Evolutionary conservation across 1,140 invertebrate genomes (phyloP).

Genomic region (Argopecten irradians): DNA sequence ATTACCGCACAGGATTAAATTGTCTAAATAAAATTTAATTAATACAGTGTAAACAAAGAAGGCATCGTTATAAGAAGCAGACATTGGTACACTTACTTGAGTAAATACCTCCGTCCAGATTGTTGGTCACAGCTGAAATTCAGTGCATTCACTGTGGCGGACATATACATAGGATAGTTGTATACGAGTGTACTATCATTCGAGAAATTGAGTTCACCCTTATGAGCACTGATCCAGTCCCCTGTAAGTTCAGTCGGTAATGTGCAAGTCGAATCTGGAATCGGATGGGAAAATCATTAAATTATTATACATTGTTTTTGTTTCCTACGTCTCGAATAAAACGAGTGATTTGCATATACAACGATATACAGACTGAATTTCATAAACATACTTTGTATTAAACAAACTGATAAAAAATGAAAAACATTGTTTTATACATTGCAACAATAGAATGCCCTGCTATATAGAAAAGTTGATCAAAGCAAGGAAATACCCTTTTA

Average conservation of each 20-base stretch:
- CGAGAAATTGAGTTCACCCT: slow-evolving; percentile 6
- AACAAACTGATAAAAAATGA: no score
- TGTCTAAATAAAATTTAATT: no score
- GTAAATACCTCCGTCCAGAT: neutral
- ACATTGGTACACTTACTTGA: slow-evolving; percentile 6
- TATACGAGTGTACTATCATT: neutral
- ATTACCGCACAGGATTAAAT: no score
- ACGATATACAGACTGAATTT: no score
- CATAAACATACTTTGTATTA: no score
- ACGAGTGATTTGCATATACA: no score
- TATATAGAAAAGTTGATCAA: no score
- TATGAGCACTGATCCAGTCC: slow-evolving; percentile 29
- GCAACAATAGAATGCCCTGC: no score
- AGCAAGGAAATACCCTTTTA: no score
- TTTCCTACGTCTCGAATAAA: no score
- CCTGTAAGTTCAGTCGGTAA: slow-evolving; percentile 27
- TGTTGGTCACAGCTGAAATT: slow-evolving; percentile 24
- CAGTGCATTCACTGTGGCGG: neutral
- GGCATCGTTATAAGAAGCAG: neutral
- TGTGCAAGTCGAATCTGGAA: neutral
- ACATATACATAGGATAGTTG: slow-evolving; percentile 28
- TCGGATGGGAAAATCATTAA: neutral
- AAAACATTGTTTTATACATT: no score
- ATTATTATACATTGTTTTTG: no score
- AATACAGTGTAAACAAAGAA: neutral